Base-by-base conservation (phyloP, 2,888 invertebrate genomes). In the Drosophila picticornis region DNA sequence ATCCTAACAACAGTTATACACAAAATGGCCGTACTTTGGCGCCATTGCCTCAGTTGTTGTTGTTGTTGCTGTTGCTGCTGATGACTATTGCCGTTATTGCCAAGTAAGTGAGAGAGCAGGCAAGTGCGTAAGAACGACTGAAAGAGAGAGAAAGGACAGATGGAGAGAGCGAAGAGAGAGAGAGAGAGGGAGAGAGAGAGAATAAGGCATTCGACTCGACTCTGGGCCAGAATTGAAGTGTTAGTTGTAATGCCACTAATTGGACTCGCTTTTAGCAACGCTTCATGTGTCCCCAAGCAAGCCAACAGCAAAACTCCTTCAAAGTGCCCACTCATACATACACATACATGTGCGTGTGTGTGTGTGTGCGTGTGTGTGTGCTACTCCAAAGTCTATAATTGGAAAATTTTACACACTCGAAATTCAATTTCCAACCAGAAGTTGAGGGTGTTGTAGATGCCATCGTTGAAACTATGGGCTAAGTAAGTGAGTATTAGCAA, bases 171-270 rank as follows among this genome's bases (percentile, higher is more conserved):
- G 38, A 9, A 7, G 13, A 38, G 25, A 22, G 11, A 27, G 48
- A 43, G 31, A 27, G 9, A 4, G 3, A 9, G 38, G 3, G 11
- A 6, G n/a, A 6, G n/a, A 4, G 22, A 46, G 46, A 22, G 46
- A 46, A 46, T 22, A 38, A 38, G 43, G 29, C 53, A 50, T 57
- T 61, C 50, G 57, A 32, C 9, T 38, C 40, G 60, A 52, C 56
- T 60, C 65, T 70, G 66, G 66, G 81, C 81, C 79, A 83, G 87
- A 87, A 90, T 87, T 87, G 90, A 87, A 90, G 88, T 91, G 90
- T 90, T 90, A 88, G 90, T 87, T 87, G 91, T 91, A 84, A 86
- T 89, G 91, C 91, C 90, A 90, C 90, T 90, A 90, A 90, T 90
- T 90, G 90, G 91, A 89, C 88, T 88, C 78, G 89, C 89, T 84